Percentiles rank a stretch among this genome's conserved stretches.
Evolutionary conservation across 2,888 invertebrate genomes (phyloP).

Genomic region (Halictus quadricinctus): DNA sequence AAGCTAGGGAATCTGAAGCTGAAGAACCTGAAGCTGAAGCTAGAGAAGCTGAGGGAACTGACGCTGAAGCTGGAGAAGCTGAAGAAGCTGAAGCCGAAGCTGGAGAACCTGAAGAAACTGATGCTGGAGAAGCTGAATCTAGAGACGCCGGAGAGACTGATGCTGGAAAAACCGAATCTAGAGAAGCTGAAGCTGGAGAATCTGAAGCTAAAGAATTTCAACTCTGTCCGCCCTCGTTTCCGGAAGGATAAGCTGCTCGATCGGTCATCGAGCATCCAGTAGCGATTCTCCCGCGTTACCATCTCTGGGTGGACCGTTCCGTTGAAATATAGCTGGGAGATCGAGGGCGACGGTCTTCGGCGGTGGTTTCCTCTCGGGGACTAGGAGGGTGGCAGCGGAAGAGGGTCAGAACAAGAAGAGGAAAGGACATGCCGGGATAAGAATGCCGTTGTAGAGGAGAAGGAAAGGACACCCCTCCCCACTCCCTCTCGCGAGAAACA

Average conservation of each 20-base stretch:
- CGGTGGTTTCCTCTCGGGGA: background rate
- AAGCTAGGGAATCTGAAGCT: too few species aligned
- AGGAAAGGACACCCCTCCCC: background rate
- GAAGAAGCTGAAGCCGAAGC: too few species aligned
- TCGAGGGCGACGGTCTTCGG: background rate
- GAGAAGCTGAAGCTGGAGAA: too few species aligned
- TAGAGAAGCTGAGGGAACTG: too few species aligned
- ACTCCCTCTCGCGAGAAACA: background rate
- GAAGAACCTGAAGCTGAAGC: too few species aligned
- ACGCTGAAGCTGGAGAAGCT: too few species aligned
- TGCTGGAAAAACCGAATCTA: too few species aligned
- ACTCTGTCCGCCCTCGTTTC: background rate
- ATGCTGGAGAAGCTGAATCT: too few species aligned
- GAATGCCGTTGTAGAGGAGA: background rate
- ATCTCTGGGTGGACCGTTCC: background rate
- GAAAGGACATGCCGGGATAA: slow-evolving; percentile 9
- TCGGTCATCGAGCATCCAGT: background rate
- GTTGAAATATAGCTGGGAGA: background rate
- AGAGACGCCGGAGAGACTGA: too few species aligned
- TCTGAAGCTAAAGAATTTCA: background rate
- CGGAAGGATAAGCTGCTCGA: background rate
- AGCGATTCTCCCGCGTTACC: background rate
- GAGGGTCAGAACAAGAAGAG: background rate
- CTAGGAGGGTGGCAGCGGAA: background rate
- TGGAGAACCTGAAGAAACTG: too few species aligned